phyloP scores from a whole-genome alignment of 2,888 invertebrate species.

The Cynaeus angustus region DNA sequence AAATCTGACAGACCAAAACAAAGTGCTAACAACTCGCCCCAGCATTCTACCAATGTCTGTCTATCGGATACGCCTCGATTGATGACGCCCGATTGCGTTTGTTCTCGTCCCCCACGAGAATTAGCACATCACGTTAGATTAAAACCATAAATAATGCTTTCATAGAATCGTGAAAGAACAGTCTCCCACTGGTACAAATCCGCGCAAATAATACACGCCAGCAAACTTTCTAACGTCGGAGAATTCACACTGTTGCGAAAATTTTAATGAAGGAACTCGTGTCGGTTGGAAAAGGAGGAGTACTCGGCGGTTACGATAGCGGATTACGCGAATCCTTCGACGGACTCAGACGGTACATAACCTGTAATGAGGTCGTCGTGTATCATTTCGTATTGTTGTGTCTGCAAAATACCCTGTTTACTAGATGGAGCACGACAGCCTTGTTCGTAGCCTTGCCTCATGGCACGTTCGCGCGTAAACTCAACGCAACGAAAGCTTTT shows the following conservation, averaged over 20 bases:
- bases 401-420: constrained; percentile 42
- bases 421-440: constrained; percentile 30
- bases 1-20: too few species aligned
- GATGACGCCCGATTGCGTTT: constrained; percentile 20
- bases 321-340: constrained; percentile 29
- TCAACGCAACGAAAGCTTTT: constrained; percentile 7
- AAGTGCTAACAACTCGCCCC: too few species aligned
- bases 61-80: constrained; percentile 6
- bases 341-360: constrained; percentile 59
- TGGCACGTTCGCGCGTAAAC: constrained; percentile 12
- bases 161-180: constrained; percentile 15
- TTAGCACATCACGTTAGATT: constrained; percentile 16
- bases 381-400: constrained; percentile 45
- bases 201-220: not conserved
- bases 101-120: constrained; percentile 27
- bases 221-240: constrained; percentile 4
- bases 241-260: constrained; percentile 4
- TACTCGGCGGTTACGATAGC: constrained; percentile 13
- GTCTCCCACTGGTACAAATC: constrained; percentile 2
- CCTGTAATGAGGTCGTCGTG: constrained; percentile 62
- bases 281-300: not conserved
- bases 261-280: constrained; percentile 3
- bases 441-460: constrained; percentile 31
- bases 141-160: constrained; percentile 23
- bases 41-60: not conserved